Conservation (phyloP, 2,113 vertebrate species). For the Myotis yumanensis region DNA sequence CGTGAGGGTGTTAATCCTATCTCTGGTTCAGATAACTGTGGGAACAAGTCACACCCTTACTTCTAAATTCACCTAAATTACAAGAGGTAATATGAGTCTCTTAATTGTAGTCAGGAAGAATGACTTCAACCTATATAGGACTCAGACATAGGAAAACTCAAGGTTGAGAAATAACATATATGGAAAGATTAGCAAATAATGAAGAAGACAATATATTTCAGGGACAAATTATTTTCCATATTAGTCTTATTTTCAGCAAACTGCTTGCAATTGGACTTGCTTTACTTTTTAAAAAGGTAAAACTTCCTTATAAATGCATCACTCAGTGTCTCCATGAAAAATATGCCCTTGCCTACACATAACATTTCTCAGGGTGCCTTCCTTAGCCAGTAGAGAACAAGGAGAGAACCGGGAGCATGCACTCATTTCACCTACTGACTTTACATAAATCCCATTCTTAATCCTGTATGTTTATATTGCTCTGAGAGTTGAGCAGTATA, state of each 20-base stretch:
- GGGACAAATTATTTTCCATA: background rate
- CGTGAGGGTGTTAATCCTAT: background rate
- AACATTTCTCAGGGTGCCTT: background rate
- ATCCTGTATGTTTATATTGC: slow-evolving; percentile 69
- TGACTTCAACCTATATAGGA: background rate
- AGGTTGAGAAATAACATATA: background rate
- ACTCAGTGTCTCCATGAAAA: background rate
- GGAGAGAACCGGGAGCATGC: slow-evolving; percentile 69
- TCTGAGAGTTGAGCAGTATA: slow-evolving; percentile 73
- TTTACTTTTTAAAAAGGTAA: slow-evolving; percentile 15
- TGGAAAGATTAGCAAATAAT: background rate
- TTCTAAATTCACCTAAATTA: background rate
- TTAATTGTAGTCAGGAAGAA: background rate
- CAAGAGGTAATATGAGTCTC: background rate
- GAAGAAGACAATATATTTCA: background rate
- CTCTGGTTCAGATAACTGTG: background rate
- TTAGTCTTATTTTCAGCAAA: slow-evolving; percentile 26
- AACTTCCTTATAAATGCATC: background rate
- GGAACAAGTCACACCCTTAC: background rate
- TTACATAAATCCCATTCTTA: slow-evolving; percentile 68
- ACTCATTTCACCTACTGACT: slow-evolving; percentile 70
- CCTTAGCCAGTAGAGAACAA: slow-evolving; percentile 43
- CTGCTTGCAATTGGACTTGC: background rate
- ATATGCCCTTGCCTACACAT: background rate
- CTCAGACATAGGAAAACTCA: background rate